Base-by-base conservation (phyloP, 2,113 vertebrate species). In the Corydoras sp. region DNA sequence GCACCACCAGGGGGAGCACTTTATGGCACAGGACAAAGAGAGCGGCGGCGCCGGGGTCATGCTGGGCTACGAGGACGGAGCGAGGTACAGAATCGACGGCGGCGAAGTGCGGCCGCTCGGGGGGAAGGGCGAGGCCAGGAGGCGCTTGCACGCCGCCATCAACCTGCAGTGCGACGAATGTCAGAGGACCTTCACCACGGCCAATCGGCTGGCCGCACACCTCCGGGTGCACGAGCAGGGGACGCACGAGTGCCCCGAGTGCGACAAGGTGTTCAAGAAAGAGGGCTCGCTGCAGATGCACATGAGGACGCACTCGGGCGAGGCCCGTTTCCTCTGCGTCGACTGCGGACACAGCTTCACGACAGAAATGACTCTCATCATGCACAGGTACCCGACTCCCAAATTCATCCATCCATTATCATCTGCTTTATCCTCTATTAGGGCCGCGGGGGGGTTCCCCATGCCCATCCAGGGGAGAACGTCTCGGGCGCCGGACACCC, bases 1-100 rank as follows among this genome's bases (percentile, higher is more conserved):
- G 54, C 92, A 93, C 69, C 94, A 96, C 82, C 94, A 96, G 75
- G 93, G 92, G 2, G 89, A 92, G 81, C 94, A 96, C 82, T 93
- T 94, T 75, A 83, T 92, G 65, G 88, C 85, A 9, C 92, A 92
- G 59, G 91, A 94, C 73, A 93, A 93, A 55, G 93, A 93, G 62
- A 90, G 86, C 0, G 88, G 84, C 0, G 91, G 90, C 2, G 81
- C 85, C 0, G 86, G 87, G 0, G 83, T 90, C 1, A 87, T 90
- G 88, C 74, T 81, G 2, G 81, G 85, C 13, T 89, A 92, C 0
- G 92, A 94, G 62, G 86, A 88, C 77, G 82, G 85, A 68, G 79
- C 88, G 49, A 68, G 18, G 18, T 24, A 24, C 18, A 24, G 18
- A 88, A 84, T 69, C 6, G 31, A 82, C 69, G 35, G 35, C 1